Percentiles rank a stretch among this genome's conserved stretches.
Conservation (phyloP, 2,797 vertebrate species). For the Danio albolineatus region DNA sequence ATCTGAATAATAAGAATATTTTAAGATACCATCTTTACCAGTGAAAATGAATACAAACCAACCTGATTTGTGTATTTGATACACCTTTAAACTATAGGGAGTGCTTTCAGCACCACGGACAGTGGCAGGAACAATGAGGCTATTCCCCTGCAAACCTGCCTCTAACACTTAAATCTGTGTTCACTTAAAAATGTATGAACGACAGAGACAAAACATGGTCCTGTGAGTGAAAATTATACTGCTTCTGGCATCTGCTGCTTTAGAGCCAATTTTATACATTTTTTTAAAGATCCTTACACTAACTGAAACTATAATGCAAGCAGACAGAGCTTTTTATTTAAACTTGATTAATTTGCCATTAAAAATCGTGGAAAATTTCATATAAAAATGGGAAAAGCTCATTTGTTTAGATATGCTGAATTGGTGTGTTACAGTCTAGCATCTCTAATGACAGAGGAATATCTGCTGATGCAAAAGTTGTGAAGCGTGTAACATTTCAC, state of each 20-base stretch:
- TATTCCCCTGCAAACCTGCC: slow-evolving; percentile 63
- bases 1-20: not conserved
- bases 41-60: not conserved
- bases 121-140: slow-evolving; percentile 68
- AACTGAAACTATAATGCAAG: not conserved
- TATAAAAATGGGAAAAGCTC: not conserved
- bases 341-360: not conserved
- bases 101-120: slow-evolving; percentile 79
- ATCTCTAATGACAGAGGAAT: not conserved
- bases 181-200: slow-evolving; percentile 58
- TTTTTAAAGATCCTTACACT: not conserved
- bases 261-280: slow-evolving; percentile 12
- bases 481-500: not conserved
- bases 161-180: slow-evolving; percentile 31
- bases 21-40: not conserved
- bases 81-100: not conserved
- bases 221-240: slow-evolving; percentile 33
- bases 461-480: slow-evolving; percentile 4
- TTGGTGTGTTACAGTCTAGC: not conserved
- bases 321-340: not conserved
- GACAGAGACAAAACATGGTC: slow-evolving; percentile 20
- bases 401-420: slow-evolving; percentile 25
- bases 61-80: not conserved
- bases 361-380: not conserved
- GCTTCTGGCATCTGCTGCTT: slow-evolving; percentile 30